Percentiles rank a stretch among this genome's conserved stretches.
Conservation (phyloP, 2,888 invertebrate genomes). For the Antheraea yamamai region DNA sequence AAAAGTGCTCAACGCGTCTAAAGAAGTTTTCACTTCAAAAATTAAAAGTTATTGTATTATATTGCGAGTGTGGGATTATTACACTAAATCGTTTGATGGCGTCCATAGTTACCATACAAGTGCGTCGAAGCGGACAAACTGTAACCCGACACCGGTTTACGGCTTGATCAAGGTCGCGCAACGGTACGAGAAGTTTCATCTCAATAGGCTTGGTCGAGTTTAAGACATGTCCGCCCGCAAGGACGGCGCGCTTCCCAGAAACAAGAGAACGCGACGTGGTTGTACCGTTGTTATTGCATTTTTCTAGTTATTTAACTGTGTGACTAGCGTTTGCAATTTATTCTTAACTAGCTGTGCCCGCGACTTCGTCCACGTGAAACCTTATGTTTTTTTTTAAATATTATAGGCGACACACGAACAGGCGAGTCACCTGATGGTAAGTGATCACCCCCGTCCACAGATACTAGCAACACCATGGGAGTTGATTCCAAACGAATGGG, state of each 20-base stretch:
- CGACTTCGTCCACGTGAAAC: too few relatives aligned
- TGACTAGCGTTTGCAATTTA: not conserved
- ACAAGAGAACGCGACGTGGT: not conserved
- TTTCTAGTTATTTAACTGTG: constrained; percentile 12
- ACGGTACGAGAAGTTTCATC: constrained; percentile 30
- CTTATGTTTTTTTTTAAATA: too few relatives aligned
- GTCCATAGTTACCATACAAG: not conserved
- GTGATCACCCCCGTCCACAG: too few relatives aligned
- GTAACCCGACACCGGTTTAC: constrained; percentile 18
- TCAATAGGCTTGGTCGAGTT: constrained; percentile 17
- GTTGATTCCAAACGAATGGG: too few relatives aligned
- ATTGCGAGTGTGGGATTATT: not conserved
- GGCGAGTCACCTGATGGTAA: too few relatives aligned
- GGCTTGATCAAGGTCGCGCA: constrained; percentile 33
- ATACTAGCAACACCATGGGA: too few relatives aligned
- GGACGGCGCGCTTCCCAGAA: constrained; percentile 11
- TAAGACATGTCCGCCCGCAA: constrained; percentile 3
- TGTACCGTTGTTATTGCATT: constrained; percentile 14
- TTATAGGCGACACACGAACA: too few relatives aligned
- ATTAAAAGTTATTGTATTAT: too few relatives aligned
- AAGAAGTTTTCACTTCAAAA: too few relatives aligned
- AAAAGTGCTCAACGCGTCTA: too few relatives aligned
- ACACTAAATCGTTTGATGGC: not conserved
- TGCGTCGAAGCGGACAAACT: constrained; percentile 7
- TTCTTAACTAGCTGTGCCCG: not conserved